Conservation (phyloP, 2,113 vertebrate species). For the Hyaena hyaena region DNA sequence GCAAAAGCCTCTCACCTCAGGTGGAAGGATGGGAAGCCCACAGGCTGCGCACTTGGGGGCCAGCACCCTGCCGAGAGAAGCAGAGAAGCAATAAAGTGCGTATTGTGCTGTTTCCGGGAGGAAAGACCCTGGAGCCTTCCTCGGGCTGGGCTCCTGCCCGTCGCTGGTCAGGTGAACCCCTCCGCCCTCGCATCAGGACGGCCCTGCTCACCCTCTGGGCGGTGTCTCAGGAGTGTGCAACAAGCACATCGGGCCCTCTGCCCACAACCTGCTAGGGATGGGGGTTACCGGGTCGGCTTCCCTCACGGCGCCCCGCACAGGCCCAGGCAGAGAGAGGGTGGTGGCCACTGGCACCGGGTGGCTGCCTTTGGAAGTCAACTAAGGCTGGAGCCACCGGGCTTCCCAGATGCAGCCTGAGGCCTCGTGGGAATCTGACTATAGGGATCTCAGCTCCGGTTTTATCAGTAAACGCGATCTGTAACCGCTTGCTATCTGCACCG, state of each 20-base stretch:
- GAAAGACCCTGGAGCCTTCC: neutral
- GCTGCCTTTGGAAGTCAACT: neutral
- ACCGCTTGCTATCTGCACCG: neutral
- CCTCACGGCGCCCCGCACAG: neutral
- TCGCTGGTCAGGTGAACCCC: accelerated
- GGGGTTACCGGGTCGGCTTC: neutral
- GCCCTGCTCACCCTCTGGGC: neutral
- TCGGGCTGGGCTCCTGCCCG: accelerated
- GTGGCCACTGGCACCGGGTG: neutral
- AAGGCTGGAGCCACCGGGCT: neutral
- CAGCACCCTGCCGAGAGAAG: conserved; percentile 88
- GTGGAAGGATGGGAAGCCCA: conserved; percentile 95
- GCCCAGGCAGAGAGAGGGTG: accelerated
- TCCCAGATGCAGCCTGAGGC: neutral
- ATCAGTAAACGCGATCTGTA: neutral
- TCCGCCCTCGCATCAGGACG: accelerated
- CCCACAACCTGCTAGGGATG: neutral
- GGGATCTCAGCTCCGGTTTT: no score
- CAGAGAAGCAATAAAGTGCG: neutral
- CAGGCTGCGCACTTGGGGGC: conserved; percentile 97
- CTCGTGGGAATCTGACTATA: neutral
- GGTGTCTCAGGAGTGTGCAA: neutral
- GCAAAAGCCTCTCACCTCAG: conserved; percentile 90
- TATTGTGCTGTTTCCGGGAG: neutral
- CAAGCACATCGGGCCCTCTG: neutral